Evolutionary conservation across 2,888 invertebrate genomes (phyloP).

Genomic region (Sinhomidia bicolor): DNA sequence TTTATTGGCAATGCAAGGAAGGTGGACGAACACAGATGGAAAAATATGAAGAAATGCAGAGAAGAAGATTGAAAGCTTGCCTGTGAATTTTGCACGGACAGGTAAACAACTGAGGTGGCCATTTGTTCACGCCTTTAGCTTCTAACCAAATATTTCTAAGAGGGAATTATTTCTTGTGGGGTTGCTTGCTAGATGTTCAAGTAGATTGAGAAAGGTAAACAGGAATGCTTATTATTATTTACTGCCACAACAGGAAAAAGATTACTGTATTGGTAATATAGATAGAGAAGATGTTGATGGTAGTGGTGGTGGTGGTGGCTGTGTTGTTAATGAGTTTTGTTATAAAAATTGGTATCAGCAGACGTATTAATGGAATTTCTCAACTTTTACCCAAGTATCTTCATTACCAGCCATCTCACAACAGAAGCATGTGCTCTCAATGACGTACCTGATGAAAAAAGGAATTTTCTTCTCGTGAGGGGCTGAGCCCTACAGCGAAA

Average conservation of each 20-base stretch:
- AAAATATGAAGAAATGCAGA: no score
- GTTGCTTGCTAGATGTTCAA: neutral
- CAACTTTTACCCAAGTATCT: slow-evolving; percentile 9
- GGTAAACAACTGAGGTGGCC: slow-evolving; percentile 35
- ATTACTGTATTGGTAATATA: slow-evolving; percentile 27
- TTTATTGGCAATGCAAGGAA: no score
- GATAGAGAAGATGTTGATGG: neutral
- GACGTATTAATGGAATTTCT: slow-evolving; percentile 40
- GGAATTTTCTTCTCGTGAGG: slow-evolving; percentile 35
- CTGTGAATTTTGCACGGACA: slow-evolving; percentile 15
- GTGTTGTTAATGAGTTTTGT: slow-evolving; percentile 50
- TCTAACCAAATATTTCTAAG: slow-evolving; percentile 12
- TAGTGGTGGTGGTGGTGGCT: neutral
- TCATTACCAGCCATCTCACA: slow-evolving; percentile 24
- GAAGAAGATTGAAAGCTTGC: neutral
- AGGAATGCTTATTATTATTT: slow-evolving; percentile 15
- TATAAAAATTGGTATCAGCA: slow-evolving; percentile 49
- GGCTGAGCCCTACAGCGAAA: slow-evolving; percentile 37
- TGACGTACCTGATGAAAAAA: slow-evolving; percentile 23
- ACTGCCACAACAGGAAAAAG: slow-evolving; percentile 24
- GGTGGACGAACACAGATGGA: no score
- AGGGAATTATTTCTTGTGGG: no score
- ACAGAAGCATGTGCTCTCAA: neutral
- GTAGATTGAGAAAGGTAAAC: neutral
- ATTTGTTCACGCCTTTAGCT: slow-evolving; percentile 22